Conservation (phyloP, 2,888 invertebrate genomes). For the Acrobasis consociella region DNA sequence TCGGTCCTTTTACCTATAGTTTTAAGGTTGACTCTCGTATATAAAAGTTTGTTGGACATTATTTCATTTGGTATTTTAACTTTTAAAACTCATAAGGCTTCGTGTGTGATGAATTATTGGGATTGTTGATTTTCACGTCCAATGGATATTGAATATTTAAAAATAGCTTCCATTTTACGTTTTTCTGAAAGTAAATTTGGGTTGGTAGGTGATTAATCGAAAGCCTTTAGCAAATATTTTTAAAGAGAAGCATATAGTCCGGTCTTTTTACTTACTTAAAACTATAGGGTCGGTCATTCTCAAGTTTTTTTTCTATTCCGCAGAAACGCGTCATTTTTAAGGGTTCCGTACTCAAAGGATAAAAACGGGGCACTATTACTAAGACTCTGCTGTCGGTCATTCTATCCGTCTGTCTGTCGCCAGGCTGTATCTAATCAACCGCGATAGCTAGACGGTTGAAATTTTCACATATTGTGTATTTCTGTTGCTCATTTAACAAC, state of each 20-base stretch:
- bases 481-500: too few relatives aligned
- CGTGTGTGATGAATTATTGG: conserved; percentile 29
- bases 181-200: background rate
- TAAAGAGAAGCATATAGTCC: background rate
- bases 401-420: too few relatives aligned
- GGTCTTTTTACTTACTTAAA: too few relatives aligned
- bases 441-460: too few relatives aligned
- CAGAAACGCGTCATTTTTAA: too few relatives aligned
- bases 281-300: too few relatives aligned
- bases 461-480: too few relatives aligned
- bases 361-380: too few relatives aligned
- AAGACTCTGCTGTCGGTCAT: too few relatives aligned
- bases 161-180: conserved; percentile 27
- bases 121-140: conserved; percentile 47
- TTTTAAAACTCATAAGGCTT: conserved; percentile 50
- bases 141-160: conserved; percentile 42
- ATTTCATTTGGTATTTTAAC: conserved; percentile 33
- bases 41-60: conserved; percentile 15
- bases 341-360: too few relatives aligned
- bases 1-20: conserved; percentile 34
- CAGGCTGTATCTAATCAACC: too few relatives aligned
- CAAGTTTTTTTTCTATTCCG: too few relatives aligned
- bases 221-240: background rate
- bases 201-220: background rate
- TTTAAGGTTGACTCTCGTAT: conserved; percentile 38